These are phyloP conservation scores for Campaea margaritaria DNA, from an alignment of 2,888 invertebrate species.

Conservation along the genomic window DNA sequence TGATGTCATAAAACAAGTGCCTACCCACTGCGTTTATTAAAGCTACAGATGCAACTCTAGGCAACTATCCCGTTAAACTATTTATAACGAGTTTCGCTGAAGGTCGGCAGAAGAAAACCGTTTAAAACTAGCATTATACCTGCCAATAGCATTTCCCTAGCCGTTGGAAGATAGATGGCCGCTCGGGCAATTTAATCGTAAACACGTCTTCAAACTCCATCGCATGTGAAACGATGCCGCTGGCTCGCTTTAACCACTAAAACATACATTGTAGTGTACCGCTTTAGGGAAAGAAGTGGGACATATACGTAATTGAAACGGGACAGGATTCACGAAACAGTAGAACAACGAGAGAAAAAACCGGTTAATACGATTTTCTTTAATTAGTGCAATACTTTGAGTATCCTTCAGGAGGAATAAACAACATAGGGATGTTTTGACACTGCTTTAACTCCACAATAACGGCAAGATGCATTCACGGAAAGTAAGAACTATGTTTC, in stretches of 20 bases:
- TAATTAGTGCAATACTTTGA: too few relatives aligned
- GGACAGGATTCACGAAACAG: not conserved
- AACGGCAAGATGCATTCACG: too few relatives aligned
- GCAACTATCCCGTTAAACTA: not conserved
- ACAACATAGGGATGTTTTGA: too few relatives aligned
- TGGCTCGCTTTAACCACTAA: not conserved
- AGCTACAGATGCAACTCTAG: constrained; percentile 10
- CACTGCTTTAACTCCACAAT: too few relatives aligned
- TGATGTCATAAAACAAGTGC: too few relatives aligned
- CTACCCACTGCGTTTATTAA: not conserved
- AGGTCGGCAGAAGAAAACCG: constrained; percentile 13
- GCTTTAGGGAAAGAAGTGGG: not conserved
- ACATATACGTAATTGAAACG: not conserved
- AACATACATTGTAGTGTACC: constrained; percentile 15
- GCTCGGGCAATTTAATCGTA: constrained; percentile 10
- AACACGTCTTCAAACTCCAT: constrained; percentile 7
- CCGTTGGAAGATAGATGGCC: constrained; percentile 5
- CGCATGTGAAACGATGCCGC: constrained; percentile 4
- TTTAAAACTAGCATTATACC: constrained; percentile 21
- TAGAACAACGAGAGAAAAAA: too few relatives aligned
- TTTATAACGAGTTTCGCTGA: constrained; percentile 7
- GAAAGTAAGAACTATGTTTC: too few relatives aligned
- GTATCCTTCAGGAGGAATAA: too few relatives aligned
- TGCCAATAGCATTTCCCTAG: constrained; percentile 18
- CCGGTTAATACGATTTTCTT: too few relatives aligned